Evolutionary conservation across 2,888 invertebrate species (phyloP), one percentile per base, ranked within the genome.

Genomic region (Lasioglossum calceatum): DNA sequence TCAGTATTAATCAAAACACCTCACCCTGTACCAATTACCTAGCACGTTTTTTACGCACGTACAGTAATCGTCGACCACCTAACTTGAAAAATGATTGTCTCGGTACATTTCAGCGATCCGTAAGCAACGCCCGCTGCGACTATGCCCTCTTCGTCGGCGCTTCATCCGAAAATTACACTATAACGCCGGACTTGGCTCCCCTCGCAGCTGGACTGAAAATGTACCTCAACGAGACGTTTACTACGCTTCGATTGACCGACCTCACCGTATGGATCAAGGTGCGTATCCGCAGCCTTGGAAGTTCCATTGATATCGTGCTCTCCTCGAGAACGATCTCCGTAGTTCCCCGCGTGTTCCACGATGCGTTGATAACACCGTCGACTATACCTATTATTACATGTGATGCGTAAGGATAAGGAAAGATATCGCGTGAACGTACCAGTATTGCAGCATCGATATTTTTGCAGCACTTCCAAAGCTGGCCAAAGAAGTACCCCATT

Each of bases 171-270:
- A 99, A 99, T 95, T 97, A 96, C 92, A 96, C 96, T 4, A 96
- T 96, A 1, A 96, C 97, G 47, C 96, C 97, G 0, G 98, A 98
- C 93, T 95, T 99, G 79, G 98, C 98, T 0, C 96, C 97, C 0
- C 96, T 97, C 93, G 97, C 98, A 1, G 98, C 98, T 4, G 98
- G 97, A 16, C 96, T 99, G 14, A 99, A 99, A 96, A 99, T 99
- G 99, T 99, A 99, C 95, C 96, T 99, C 0, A 99, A 99, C 94
- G 97, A 99, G 94, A 99, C 99, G 0, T 99, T 97, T 94, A 98
- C 98, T 3, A 99, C 99, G 0, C 96, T 99, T 16, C 97, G 97
- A 93, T 96, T 99, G 93, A 98, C 98, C 89, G 98, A 98, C 93
- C 97, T 99, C 95, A 97, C 97, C 3, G 96, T 98, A 36, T 99